Evolutionary conservation across 2,113 vertebrate genomes (phyloP).

Genomic region (Ptilorrhoa leucosticta): DNA sequence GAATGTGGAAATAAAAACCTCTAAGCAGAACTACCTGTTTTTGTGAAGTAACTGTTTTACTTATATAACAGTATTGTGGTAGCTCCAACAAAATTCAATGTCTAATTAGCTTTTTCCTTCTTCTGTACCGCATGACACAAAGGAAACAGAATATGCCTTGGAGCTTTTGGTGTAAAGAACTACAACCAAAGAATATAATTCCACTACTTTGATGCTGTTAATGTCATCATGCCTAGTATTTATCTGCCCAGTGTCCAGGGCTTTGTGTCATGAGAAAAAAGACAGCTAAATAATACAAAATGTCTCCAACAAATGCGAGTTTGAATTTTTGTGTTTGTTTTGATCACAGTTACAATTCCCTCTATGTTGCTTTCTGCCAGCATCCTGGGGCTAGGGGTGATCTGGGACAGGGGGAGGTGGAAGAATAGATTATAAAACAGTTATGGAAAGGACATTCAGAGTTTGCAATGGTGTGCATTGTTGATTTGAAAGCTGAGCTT

Average conservation of each 20-base stretch:
- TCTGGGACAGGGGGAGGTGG: not conserved
- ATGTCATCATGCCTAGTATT: not conserved
- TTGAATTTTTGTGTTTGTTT: not conserved
- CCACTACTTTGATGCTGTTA: not conserved
- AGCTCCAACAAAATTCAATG: not conserved
- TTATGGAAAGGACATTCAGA: not conserved
- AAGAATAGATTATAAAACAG: not conserved
- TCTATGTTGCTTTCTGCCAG: not conserved
- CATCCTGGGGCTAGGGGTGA: not conserved
- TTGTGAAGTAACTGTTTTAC: not conserved
- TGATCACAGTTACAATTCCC: not conserved
- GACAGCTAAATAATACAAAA: not conserved
- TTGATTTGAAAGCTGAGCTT: not conserved
- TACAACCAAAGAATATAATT: not conserved
- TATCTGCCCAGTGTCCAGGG: not conserved
- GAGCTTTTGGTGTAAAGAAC: not conserved
- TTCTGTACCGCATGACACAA: not conserved
- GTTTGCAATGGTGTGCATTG: fast-evolving
- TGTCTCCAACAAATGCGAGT: not conserved
- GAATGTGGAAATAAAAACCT: not conserved
- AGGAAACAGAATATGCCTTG: not conserved
- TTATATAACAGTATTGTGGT: not conserved
- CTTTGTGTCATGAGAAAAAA: not conserved
- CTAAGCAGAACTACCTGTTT: not conserved
- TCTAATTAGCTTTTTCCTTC: not conserved